Percentiles rank a stretch among this genome's conserved stretches.
These are phyloP conservation scores for Lordiphosa collinella DNA, from an alignment of 1,140 invertebrate species.

Conservation along the genomic window DNA sequence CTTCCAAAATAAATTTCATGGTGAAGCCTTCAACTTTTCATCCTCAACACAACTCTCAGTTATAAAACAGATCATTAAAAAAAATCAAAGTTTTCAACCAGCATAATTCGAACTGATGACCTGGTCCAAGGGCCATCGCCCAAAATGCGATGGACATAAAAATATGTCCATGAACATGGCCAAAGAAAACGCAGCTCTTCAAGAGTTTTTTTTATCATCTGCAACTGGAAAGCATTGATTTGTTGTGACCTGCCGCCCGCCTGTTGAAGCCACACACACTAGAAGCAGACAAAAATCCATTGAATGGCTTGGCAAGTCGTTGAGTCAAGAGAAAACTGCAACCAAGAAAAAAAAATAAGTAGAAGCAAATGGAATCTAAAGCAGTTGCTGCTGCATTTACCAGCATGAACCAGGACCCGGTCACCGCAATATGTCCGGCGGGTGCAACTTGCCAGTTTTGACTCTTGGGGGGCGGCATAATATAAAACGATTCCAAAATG, in stretches of 20 bases:
- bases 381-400: constrained; percentile 26
- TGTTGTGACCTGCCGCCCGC: constrained; percentile 9
- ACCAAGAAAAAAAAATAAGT: constrained; percentile 36
- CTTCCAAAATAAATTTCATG: too few relatives aligned
- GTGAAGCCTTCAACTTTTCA: too few relatives aligned
- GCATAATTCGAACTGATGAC: too few relatives aligned
- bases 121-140: not conserved
- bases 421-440: constrained; percentile 35
- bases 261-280: constrained; percentile 28
- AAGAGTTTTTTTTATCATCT: not conserved
- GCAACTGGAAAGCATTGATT: constrained; percentile 18
- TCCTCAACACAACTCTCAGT: too few relatives aligned
- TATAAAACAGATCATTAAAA: constrained; percentile 14
- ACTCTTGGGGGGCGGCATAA: constrained; percentile 30
- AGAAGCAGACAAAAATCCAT: constrained; percentile 29
- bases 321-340: constrained; percentile 41
- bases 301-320: constrained; percentile 43
- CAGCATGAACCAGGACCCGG: constrained; percentile 16
- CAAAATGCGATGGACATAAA: too few relatives aligned
- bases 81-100: constrained; percentile 4
- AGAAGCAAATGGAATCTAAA: constrained; percentile 36
- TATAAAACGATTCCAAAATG: constrained; percentile 54
- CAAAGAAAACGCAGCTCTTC: not conserved
- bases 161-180: not conserved
- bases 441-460: constrained; percentile 21